Evolutionary conservation across 2,113 vertebrate species (phyloP), one percentile per base, ranked within the genome.

Genomic region (Cottus gobio): DNA sequence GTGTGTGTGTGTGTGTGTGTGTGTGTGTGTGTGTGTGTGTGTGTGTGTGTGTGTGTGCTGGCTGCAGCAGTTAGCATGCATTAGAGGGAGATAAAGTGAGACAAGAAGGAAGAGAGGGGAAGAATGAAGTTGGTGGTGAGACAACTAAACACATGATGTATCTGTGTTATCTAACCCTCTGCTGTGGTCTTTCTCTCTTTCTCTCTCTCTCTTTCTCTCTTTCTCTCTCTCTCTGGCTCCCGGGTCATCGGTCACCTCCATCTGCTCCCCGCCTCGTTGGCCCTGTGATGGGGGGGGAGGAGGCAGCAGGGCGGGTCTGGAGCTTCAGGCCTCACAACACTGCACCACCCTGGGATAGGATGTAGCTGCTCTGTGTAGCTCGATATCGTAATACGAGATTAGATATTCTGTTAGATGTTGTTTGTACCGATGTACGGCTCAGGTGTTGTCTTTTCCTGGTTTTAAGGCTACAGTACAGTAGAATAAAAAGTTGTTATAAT

Each of bases 241-340:
- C n/a, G n/a, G n/a, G n/a, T n/a, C n/a, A n/a, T n/a, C n/a, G n/a
- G 90, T 89, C 84, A 89, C 73, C 80, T 85, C 78, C 88, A 85
- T 90, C 83, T 91, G 83, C 76, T 80, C 77, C 66, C 85, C 22
- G 26, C 85, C 84, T 65, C n/a, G 64, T 60, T 66, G 73, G 83
- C 77, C 84, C 28, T 81, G 80, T 71, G 67, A 64, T 71, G 58
- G 81, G 56, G 83, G 62, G 52, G 63, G 71, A 48, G 74, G 75
- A 52, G 64, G 42, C 22, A 54, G 70, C 42, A 31, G 62, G 77
- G 64, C 11, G 15, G 69, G 66, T 30, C 70, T 52, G 56, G 75
- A 77, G 75, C 75, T 76, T 71, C n/a, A 62, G 62, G 60, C 46
- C 54, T 66, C 48, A 56, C 79, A 79, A 58, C 73, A 75, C 83